Evolutionary conservation across 2,888 invertebrate genomes (phyloP), one percentile per base, ranked within the genome.

Genomic region (Seira musarum): DNA sequence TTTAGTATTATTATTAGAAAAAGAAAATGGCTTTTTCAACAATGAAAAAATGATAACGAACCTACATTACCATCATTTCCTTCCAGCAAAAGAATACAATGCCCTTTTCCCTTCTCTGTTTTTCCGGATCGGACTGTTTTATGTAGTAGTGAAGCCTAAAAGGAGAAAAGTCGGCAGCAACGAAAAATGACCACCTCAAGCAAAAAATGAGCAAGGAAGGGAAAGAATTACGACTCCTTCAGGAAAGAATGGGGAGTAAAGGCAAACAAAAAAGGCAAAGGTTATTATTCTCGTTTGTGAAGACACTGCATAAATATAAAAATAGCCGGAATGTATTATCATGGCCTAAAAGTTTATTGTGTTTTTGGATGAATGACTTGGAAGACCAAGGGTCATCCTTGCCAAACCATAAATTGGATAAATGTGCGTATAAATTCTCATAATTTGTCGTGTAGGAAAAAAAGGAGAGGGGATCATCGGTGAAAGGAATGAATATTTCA

Each of bases 401-500:
- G 79, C 73, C 73, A 79, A 79, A 79, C 79, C 72, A 73, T 79
- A 79, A 79, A 85, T 82, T 83, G 84, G 78, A 84, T 86, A 72
- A 80, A 82, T 83, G 76, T 79, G 75, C 65, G 65, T 74, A 84
- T 84, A 86, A 85, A 85, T 86, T 83, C 83, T 81, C 78, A 84
- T 86, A 86, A 84, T 86, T 86, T 86, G 85, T 85, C 85, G 84
- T 83, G 72, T n/a, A 78, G n/a, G n/a, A n/a, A 78, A 76, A 78
- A 75, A 69, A 21, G 22, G 63, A 22, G 79, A 79, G 72, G 73
- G 79, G 79, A 81, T 81, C 82, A 73, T 75, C 66, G 77, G 81
- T 80, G 82, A 84, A 83, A 80, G 69, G 80, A 82, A 82, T 82
- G 82, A 82, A 81, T 82, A 84, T 82, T 83, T 82, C 83, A 82